Base-by-base conservation (phyloP, 64 coral and sea anemone species). In the Astreopora myriophthalma region DNA sequence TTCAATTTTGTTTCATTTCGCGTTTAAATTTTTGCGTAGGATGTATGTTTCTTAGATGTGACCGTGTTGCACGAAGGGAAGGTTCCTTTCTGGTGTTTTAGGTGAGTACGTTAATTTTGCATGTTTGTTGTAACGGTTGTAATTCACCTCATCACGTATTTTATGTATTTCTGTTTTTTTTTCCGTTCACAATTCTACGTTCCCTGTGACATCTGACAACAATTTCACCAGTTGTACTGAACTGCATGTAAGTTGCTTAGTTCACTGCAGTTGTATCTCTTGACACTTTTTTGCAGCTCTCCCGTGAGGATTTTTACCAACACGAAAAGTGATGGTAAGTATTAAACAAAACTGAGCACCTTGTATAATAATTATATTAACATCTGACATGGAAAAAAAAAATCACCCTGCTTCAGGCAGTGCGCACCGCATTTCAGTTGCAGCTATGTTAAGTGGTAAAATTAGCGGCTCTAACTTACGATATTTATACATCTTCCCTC, bases 11-110 rank as follows among this genome's bases (percentile, higher is more conserved):
- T 28, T 22, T 7, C 23, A 9, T 57, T 40, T 77, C 33, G 73
- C 40, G 9, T 17, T 65, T n/a, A n/a, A n/a, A n/a, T n/a, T 17
- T 71, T 38, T 19, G 5, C 51, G 0, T 37, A 91, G 89, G 65
- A 91, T 44, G 22, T 78, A 11, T 91, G 89, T 71, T 81, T 91
- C 46, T 82, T 91, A 46, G 89, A 91, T 91, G 34, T 91, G 75
- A 91, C 89, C 13, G 65, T 91, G 42, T 27, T 91, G 42, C 75
- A 91, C 37, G 89, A 80, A 73, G 52, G 79, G 11, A 91, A 80
- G 19, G 38, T 36, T 20, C 76, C 89, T 37, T 69, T 83, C 36
- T 91, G 89, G 89, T 91, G 89, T 12, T 35, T 81, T 20, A 91
- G 89, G 89, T 91, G 48, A 32, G 89, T 38, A 25, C 0, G 3